phyloP scores from a whole-genome alignment of 1,140 invertebrate genomes.

The Anoplolepis gracilipes region DNA sequence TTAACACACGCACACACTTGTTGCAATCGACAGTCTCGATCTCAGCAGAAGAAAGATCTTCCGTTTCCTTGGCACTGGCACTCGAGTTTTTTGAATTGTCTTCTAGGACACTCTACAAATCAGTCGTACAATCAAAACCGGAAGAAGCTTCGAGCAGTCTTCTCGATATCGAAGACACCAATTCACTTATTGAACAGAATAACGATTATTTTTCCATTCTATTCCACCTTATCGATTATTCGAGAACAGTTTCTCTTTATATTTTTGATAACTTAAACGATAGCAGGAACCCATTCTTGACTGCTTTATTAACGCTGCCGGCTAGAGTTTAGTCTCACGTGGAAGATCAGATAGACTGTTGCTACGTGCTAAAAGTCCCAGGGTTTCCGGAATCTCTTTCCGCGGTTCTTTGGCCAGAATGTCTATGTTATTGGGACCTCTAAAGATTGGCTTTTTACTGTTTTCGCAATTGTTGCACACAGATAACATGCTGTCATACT shows the following conservation, averaged over 20 bases:
- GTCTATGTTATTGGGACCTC: slow-evolving; percentile 78
- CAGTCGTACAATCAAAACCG: slow-evolving; percentile 23
- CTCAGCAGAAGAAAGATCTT: neutral
- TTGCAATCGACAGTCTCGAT: slow-evolving; percentile 50
- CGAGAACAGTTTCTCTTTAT: slow-evolving; percentile 15
- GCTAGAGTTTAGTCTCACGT: slow-evolving; percentile 77
- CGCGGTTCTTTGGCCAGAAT: slow-evolving; percentile 79
- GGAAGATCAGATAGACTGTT: slow-evolving; percentile 86
- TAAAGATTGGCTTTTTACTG: slow-evolving; percentile 72
- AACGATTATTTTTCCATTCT: neutral
- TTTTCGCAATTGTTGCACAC: slow-evolving; percentile 77
- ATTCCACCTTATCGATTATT: neutral
- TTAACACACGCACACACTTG: slow-evolving; percentile 48
- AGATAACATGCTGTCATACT: slow-evolving; percentile 80
- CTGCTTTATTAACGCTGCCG: slow-evolving; percentile 3
- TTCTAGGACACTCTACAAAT: slow-evolving; percentile 4
- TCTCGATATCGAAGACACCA: slow-evolving; percentile 33
- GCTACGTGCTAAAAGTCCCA: slow-evolving; percentile 83
- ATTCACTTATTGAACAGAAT: slow-evolving; percentile 7
- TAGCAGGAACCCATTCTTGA: slow-evolving; percentile 47
- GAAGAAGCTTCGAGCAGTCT: slow-evolving; percentile 21
- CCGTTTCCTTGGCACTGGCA: slow-evolving; percentile 60
- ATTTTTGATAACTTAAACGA: slow-evolving; percentile 46
- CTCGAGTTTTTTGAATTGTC: slow-evolving; percentile 40
- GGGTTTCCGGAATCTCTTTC: slow-evolving; percentile 74